Conservation (phyloP, 37 sponge, comb jelly and placozoan genomes). For the Axinella damicornis region DNA sequence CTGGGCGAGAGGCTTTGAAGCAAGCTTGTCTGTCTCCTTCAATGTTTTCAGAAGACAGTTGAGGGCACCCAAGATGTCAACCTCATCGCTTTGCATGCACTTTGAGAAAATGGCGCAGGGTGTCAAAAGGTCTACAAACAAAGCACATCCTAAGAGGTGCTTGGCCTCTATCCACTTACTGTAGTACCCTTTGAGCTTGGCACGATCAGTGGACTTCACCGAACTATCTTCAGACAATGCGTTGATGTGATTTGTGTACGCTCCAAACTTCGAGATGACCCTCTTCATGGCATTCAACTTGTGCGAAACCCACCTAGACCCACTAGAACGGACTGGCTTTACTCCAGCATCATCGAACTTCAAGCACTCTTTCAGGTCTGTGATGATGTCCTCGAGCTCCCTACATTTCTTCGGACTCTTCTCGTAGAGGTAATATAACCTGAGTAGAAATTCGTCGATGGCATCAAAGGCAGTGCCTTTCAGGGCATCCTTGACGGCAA, state of each 20-base stretch:
- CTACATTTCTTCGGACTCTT: constrained; percentile 27
- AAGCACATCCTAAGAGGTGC: constrained; percentile 73
- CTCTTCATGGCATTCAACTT: constrained; percentile 73
- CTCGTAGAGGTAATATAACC: constrained; percentile 52
- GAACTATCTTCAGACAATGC: constrained; percentile 66
- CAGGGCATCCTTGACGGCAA: constrained; percentile 65
- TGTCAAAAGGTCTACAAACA: constrained; percentile 71
- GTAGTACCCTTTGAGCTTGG: constrained; percentile 69
- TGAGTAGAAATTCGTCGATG: constrained; percentile 37
- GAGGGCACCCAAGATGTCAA: constrained; percentile 65
- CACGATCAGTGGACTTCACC: constrained; percentile 65
- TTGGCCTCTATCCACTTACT: constrained; percentile 76
- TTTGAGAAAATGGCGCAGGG: constrained; percentile 77
- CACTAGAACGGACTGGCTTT: constrained; percentile 24
- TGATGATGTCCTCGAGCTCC: constrained; percentile 29
- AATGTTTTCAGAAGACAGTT: constrained; percentile 62
- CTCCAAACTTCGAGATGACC: constrained; percentile 81
- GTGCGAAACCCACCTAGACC: constrained; percentile 42
- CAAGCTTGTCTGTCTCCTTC: constrained; percentile 67
- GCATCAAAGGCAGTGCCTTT: constrained; percentile 58
- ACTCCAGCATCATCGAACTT: constrained; percentile 5
- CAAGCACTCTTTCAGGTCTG: constrained; percentile 29
- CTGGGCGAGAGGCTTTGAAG: constrained; percentile 55
- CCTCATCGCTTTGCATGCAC: constrained; percentile 56
- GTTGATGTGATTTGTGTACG: constrained; percentile 66